Evolutionary conservation across 2,888 invertebrate species (phyloP), one percentile per base, ranked within the genome.

Genomic region (Limnephilus lunatus): DNA sequence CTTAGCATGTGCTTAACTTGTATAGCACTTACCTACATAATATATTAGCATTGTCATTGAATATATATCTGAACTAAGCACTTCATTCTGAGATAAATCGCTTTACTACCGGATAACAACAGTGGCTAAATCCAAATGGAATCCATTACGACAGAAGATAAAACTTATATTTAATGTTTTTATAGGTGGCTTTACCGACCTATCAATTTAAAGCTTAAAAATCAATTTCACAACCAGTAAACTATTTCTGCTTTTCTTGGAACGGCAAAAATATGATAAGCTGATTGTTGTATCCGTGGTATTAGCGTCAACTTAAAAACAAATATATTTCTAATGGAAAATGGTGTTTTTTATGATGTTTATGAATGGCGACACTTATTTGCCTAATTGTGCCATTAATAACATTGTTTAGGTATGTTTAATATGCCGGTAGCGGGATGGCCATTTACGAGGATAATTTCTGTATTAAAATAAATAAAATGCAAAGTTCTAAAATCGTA

Each of bases 71-170:
- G 25, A 68, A 68, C 53, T 68, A 68, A 68, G 53, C 53, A 68
- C 53, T 68, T 68, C 53, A 68, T 68, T 68, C 53, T 7, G 53
- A 68, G 53, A 68, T 68, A 68, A 68, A 68, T 68, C 25, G 53
- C 85, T 89, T 89, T 39, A 89, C 35, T 32, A 25, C 30, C 89
- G 89, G 89, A 89, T 89, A 81, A 89, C 44, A 85, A 85, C 89
- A 39, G 89, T 81, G 81, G 89, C 89, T 25, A 85, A 85, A 68
- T 68, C 53, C 53, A 68, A 68, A 35, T 89, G 80, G 32, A 89
- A 81, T 44, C 30, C 35, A 81, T 81, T 53, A 89, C 89, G 81
- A 89, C 81, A 81, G 15, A 89, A 89, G 53, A 88, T 89, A 30
- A 89, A 89, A 81, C 19, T 89, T 31, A 68, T 88, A 88, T 88